phyloP scores from a whole-genome alignment of 2,797 vertebrate species.

The Sebastiscus albofasciatus region DNA sequence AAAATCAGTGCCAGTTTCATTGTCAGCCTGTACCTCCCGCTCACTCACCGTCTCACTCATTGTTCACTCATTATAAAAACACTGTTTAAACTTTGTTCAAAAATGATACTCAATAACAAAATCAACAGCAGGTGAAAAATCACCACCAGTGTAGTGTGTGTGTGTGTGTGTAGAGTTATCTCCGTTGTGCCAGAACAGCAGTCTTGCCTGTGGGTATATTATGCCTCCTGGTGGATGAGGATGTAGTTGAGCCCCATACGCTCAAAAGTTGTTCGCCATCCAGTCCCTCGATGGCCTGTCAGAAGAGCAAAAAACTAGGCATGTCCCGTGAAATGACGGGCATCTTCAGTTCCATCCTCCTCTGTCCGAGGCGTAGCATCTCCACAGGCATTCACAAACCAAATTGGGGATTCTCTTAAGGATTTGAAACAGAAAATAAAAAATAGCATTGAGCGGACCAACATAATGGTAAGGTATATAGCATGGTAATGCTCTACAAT shows the following conservation, averaged over 20 bases:
- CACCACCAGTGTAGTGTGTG: neutral
- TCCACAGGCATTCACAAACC: neutral
- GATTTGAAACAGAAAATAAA: neutral
- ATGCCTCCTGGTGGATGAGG: neutral
- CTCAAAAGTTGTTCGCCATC: neutral
- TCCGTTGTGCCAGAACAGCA: neutral
- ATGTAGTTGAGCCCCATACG: neutral
- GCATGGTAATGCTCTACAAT: neutral
- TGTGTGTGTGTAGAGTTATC: neutral
- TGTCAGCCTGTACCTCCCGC: slow-evolving; percentile 13
- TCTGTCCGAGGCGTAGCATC: neutral
- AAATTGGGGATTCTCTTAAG: neutral
- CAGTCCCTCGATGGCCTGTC: neutral
- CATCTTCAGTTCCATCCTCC: neutral
- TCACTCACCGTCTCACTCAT: neutral
- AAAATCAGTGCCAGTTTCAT: slow-evolving; percentile 7
- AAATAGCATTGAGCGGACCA: neutral
- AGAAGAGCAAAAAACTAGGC: neutral
- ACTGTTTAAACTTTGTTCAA: neutral
- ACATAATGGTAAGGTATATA: neutral
- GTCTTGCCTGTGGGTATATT: neutral
- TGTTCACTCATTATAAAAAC: neutral
- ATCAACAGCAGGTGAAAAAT: neutral
- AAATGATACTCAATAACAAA: neutral
- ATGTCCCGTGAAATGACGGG: neutral